Conservation (phyloP, 2,888 invertebrate genomes). For the Labia minor region DNA sequence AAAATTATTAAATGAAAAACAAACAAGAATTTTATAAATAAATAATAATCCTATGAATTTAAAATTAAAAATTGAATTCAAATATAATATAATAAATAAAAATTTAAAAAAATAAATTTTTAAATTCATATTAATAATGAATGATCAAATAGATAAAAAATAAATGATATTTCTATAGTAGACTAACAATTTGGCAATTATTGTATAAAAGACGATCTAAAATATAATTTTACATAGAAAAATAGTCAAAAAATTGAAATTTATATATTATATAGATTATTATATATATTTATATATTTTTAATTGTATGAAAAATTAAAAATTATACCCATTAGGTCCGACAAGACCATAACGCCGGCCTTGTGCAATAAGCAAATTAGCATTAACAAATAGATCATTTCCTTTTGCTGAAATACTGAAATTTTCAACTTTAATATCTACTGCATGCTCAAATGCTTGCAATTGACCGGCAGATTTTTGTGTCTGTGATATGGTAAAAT, state of each 20-base stretch:
- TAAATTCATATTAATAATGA: neutral
- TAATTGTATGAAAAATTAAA: neutral
- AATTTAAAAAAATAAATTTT: neutral
- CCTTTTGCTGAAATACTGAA: slow-evolving; percentile 97
- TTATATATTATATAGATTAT: too few relatives aligned
- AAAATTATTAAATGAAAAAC: slow-evolving; percentile 13
- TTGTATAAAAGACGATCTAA: too few relatives aligned
- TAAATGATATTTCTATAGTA: too few relatives aligned
- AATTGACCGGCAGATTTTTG: slow-evolving; percentile 55
- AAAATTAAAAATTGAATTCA: slow-evolving; percentile 17
- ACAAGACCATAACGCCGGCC: slow-evolving; percentile 94
- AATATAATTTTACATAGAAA: too few relatives aligned
- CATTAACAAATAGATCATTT: slow-evolving; percentile 93
- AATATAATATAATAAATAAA: neutral
- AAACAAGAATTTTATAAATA: slow-evolving; percentile 16
- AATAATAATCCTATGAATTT: slow-evolving; percentile 5
- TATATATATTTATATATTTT: too few relatives aligned
- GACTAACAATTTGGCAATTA: too few relatives aligned
- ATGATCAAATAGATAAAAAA: neutral
- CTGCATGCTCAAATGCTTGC: slow-evolving; percentile 78
- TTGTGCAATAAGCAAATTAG: slow-evolving; percentile 81
- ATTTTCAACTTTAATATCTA: slow-evolving; percentile 96
- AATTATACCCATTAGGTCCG: slow-evolving; percentile 82
- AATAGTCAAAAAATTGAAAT: too few relatives aligned
- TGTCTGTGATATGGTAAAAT: slow-evolving; percentile 89